Base-by-base conservation (phyloP, 2,797 vertebrate genomes). In the Anabacerthia variegaticeps region DNA sequence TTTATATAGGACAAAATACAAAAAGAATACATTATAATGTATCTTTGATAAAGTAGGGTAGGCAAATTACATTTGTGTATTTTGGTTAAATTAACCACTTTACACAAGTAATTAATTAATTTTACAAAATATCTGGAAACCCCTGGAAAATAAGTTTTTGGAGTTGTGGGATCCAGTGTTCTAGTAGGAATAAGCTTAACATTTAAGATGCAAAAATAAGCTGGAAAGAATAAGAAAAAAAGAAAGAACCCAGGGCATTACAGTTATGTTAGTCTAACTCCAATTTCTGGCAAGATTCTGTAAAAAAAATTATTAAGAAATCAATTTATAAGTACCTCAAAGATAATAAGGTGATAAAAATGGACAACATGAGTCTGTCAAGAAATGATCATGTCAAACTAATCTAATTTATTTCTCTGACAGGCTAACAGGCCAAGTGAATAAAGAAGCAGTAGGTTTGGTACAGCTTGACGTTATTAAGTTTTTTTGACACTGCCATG, bases 291-390 rank as follows among this genome's bases (percentile, higher is more conserved):
- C 18, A 92, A 69, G 37, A 65, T 49, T 85, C 46, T 83, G 24
- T 34, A 71, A 79, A 85, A 80, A 85, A 74, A 66, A 48, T 2
- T 55, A 76, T 89, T 85, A 78, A 58, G 30, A 71, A 95, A 77
- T 86, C 27, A 81, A 84, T 91, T 75, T 91, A 24, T 75, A 94
- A 88, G 69, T 68, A 81, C 20, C 27, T 88, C 34, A 85, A 37
- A 95, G 61, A 89, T 94, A 96, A 95, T 75, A 89, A 82, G 49
- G 34, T 89, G 89, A 91, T 91, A 93, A 95, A 95, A 95, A 88
- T 41, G 37, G 73, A 65, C 48, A 88, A 37, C 61, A 56, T 85
- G 82, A 78, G 27, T 95, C 91, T 94, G 65, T 96, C 58, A 95
- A 78, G 54, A 95, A 52, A 61, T 71, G 82, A 91, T 93, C 91